Conservation (phyloP, 2,113 vertebrate genomes). For the Sebastes schlegelii region DNA sequence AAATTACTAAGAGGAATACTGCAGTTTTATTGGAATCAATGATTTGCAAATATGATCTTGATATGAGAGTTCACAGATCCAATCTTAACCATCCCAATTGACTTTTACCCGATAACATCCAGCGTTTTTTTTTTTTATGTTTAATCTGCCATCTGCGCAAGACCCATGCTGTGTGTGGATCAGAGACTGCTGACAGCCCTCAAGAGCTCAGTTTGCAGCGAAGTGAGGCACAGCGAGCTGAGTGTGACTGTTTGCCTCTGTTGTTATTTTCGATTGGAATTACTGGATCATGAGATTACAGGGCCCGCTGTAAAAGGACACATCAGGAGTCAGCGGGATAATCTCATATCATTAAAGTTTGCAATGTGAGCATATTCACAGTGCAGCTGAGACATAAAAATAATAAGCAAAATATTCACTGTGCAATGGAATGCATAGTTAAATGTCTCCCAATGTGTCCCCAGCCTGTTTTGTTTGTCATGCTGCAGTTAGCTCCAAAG, state of each 20-base stretch:
- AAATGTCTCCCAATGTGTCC: constrained; percentile 21
- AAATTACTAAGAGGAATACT: constrained; percentile 39
- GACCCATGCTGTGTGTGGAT: constrained; percentile 24
- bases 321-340: constrained; percentile 46
- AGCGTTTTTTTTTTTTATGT: constrained; percentile 23
- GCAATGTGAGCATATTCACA: constrained; percentile 51
- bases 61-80: constrained; percentile 32
- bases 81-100: constrained; percentile 28
- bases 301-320: constrained; percentile 38
- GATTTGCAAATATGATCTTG: constrained; percentile 57
- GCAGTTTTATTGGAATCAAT: constrained; percentile 48
- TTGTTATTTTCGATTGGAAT: constrained; percentile 66
- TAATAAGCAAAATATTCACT: constrained; percentile 32
- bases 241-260: constrained; percentile 46
- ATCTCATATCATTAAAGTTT: constrained; percentile 55
- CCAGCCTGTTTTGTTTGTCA: constrained; percentile 24
- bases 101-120: constrained; percentile 43
- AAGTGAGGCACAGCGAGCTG: constrained; percentile 27
- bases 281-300: constrained; percentile 63
- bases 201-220: constrained; percentile 41
- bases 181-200: constrained; percentile 34
- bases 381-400: constrained; percentile 11
- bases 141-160: constrained; percentile 38
- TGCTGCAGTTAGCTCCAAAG: constrained; percentile 2
- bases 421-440: constrained; percentile 32